Evolutionary conservation across 2,888 invertebrate species (phyloP).

Genomic region (Metallyticus violacea): DNA sequence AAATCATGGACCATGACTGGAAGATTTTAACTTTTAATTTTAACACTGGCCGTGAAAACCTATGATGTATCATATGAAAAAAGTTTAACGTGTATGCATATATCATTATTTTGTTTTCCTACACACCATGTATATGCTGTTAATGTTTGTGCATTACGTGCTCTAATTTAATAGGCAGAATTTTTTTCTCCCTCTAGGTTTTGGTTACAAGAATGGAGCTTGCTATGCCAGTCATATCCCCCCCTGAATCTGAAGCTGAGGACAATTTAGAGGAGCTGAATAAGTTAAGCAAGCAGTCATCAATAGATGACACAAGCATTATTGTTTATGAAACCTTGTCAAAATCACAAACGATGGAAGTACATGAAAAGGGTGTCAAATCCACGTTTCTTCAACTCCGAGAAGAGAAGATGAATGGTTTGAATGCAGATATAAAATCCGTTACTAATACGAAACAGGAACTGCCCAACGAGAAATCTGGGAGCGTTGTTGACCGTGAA

Average conservation of each 20-base stretch:
- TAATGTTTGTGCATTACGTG: too few relatives aligned
- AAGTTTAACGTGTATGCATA: too few relatives aligned
- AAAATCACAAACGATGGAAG: background rate
- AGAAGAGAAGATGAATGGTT: too few relatives aligned
- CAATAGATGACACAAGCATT: background rate
- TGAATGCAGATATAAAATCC: too few relatives aligned
- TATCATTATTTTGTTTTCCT: too few relatives aligned
- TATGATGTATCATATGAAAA: too few relatives aligned
- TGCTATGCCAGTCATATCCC: background rate
- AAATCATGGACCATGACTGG: too few relatives aligned
- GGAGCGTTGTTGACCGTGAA: background rate
- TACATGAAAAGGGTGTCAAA: background rate
- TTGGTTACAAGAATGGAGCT: background rate
- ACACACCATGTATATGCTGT: too few relatives aligned
- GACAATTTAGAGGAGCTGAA: background rate
- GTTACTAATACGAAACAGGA: too few relatives aligned
- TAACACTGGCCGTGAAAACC: too few relatives aligned
- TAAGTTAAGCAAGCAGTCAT: background rate
- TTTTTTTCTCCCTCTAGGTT: background rate
- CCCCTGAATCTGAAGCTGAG: background rate
- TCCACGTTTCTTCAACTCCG: background rate
- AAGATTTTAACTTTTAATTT: too few relatives aligned
- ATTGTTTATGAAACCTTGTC: background rate
- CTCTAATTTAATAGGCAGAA: background rate
- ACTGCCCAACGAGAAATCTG: too few relatives aligned